These are phyloP conservation scores for Ethmia dodecea DNA, from an alignment of 2,888 invertebrate genomes.

Conservation along the genomic window DNA sequence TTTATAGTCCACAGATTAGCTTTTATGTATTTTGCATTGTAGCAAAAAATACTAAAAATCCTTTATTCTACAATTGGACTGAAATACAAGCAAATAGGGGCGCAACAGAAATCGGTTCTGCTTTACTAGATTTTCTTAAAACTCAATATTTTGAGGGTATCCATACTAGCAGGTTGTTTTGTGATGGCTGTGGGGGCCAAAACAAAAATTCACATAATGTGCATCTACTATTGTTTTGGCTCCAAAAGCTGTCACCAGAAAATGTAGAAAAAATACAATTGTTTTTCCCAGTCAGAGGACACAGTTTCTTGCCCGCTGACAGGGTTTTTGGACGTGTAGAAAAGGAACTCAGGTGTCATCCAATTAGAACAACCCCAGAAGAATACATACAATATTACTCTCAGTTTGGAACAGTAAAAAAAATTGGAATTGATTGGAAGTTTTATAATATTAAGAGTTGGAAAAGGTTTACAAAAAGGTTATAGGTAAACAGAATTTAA, in stretches of 20 bases:
- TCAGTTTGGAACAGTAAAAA: conserved; percentile 1
- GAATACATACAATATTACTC: conserved; percentile 6
- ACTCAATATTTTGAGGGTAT: neutral
- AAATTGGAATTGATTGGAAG: conserved; percentile 4
- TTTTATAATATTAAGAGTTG: conserved; percentile 2
- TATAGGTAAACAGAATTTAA: neutral
- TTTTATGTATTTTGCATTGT: neutral
- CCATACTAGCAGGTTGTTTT: conserved; percentile 5
- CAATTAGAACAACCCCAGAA: conserved; percentile 9
- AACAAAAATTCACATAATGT: conserved; percentile 10
- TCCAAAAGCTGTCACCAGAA: conserved; percentile 5
- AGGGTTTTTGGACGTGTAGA: conserved; percentile 13
- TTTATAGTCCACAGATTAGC: conserved; percentile 1
- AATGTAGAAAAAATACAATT: conserved; percentile 8
- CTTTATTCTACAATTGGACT: conserved; percentile 1
- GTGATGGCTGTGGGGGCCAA: conserved; percentile 11
- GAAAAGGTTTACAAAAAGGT: neutral
- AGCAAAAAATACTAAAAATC: neutral
- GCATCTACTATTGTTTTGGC: conserved; percentile 8
- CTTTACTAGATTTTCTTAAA: conserved; percentile 1
- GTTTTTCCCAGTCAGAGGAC: conserved; percentile 17
- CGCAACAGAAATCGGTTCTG: conserved; percentile 6
- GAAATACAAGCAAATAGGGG: conserved; percentile 6
- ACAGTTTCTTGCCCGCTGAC: conserved; percentile 18
- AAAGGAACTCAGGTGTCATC: conserved; percentile 15